phyloP scores from a whole-genome alignment of 2,888 invertebrate species.

The Odontomyia ornata region DNA sequence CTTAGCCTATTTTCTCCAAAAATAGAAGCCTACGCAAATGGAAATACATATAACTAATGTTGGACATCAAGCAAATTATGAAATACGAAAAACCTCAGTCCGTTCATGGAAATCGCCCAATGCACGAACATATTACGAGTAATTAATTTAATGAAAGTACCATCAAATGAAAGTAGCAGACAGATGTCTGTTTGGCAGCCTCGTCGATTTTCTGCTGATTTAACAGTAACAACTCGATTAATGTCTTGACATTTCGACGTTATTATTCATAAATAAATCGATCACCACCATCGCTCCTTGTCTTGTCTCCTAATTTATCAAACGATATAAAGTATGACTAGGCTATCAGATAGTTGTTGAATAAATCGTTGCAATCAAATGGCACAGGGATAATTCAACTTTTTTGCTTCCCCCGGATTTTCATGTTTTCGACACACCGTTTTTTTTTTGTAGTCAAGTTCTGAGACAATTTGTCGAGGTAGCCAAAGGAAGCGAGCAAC shows the following conservation, averaged over 20 bases:
- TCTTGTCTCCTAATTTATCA: slow-evolving; percentile 25
- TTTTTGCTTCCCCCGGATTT: background rate
- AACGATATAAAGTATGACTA: background rate
- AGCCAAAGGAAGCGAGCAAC: background rate
- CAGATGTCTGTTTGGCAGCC: background rate
- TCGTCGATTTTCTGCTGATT: slow-evolving; percentile 32
- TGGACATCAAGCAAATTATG: background rate
- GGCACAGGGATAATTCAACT: background rate
- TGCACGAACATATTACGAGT: slow-evolving; percentile 9
- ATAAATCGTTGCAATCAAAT: background rate
- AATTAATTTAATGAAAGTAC: slow-evolving; percentile 29
- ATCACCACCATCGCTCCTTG: background rate
- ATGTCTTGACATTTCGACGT: slow-evolving; percentile 19
- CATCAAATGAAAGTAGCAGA: background rate
- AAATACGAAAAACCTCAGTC: background rate
- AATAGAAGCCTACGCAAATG: background rate
- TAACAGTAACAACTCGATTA: slow-evolving; percentile 17
- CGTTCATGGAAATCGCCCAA: background rate
- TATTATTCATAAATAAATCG: slow-evolving; percentile 25
- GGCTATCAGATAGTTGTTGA: background rate
- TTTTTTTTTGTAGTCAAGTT: background rate
- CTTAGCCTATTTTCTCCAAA: no score
- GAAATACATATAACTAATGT: background rate
- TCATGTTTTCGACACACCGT: background rate
- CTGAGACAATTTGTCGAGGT: background rate